Evolutionary conservation across 1,140 invertebrate species (phyloP), one percentile per base, ranked within the genome.

Genomic region (Drosophila elegans): DNA sequence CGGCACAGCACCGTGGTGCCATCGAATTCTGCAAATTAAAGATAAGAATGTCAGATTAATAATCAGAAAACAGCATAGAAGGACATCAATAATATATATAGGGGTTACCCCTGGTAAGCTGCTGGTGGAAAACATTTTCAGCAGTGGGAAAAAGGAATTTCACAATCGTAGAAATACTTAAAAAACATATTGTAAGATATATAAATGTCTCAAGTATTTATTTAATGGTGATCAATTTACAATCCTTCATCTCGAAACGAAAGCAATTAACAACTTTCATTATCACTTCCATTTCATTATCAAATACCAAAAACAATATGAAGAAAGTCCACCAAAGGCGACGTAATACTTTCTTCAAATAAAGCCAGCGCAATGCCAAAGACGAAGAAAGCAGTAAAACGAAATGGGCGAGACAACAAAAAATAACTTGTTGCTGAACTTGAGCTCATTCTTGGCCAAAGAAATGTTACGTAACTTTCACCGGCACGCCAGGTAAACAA

Each of bases 1-100:
- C 98, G 95, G 93, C 99, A 99, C 48, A 99, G 93, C 53, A 99
- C 97, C 27, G 98, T 99, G 49, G 98, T 99, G 29, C 98, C 98
- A 94, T 99, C 98, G 93, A 99, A 99, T 95, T 99, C 98, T 99
- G 96, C 27, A 97, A 92, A 93, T 93, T 25, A 64, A 51, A 52
- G 46, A 38, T 61, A 38, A 21, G 39, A 72, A 78, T 60, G 32
- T 27, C 4, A 16, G 52, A 55, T 67, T 44, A 76, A 60, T 59
- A 42, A 39, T 13, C 21, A 25, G 68, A 29, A 41, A 57, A 32
- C 21, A 34, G 10, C 11, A 34, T 42, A 16, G 32, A 29, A 10
- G 41, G 34, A 44, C 25, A 11, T 25, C 1, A 0, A 29, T 32
- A 4, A 21, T 32, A 46, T 45, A 21, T 21, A 21, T 21, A 21